Percentiles rank a stretch among this genome's conserved stretches.
Evolutionary conservation across 2,113 vertebrate species (phyloP).

Genomic region (Corydoras maculifer): DNA sequence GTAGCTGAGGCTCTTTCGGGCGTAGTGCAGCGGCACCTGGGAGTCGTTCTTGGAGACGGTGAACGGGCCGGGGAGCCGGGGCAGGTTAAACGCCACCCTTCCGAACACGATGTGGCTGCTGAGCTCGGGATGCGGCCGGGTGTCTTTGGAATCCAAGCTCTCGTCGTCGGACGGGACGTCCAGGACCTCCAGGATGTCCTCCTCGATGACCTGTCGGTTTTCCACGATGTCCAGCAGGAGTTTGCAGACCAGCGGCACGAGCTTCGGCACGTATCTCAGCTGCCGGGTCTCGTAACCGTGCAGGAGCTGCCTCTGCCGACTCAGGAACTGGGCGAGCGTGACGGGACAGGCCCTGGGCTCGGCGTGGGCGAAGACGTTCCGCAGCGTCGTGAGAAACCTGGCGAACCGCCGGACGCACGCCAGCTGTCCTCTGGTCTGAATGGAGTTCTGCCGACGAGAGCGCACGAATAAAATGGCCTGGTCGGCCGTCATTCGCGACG

Average conservation of each 20-base stretch:
- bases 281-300: slow-evolving; percentile 85
- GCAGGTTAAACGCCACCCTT: slow-evolving; percentile 47
- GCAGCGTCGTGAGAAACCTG: slow-evolving; percentile 81
- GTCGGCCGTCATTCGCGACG: slow-evolving; percentile 85
- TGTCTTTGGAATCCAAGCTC: slow-evolving; percentile 64
- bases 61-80: slow-evolving; percentile 52
- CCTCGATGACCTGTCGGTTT: slow-evolving; percentile 78
- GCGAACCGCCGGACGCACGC: slow-evolving; percentile 82
- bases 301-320: slow-evolving; percentile 84
- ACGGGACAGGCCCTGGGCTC: slow-evolving; percentile 72
- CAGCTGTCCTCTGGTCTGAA: slow-evolving; percentile 88
- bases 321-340: slow-evolving; percentile 83
- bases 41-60: slow-evolving; percentile 64
- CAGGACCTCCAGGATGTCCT: slow-evolving; percentile 69
- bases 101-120: slow-evolving; percentile 56
- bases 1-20: slow-evolving; percentile 82
- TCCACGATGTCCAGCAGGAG: slow-evolving; percentile 81
- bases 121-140: slow-evolving; percentile 54
- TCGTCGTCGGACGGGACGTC: slow-evolving; percentile 75
- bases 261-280: slow-evolving; percentile 83
- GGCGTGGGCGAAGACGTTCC: slow-evolving; percentile 79
- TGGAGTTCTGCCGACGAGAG: slow-evolving; percentile 83
- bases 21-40: slow-evolving; percentile 70
- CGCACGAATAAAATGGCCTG: slow-evolving; percentile 87
- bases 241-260: slow-evolving; percentile 78